These are phyloP conservation scores for Antheraea pernyi DNA, from an alignment of 1,140 invertebrate species.

Conservation along the genomic window DNA sequence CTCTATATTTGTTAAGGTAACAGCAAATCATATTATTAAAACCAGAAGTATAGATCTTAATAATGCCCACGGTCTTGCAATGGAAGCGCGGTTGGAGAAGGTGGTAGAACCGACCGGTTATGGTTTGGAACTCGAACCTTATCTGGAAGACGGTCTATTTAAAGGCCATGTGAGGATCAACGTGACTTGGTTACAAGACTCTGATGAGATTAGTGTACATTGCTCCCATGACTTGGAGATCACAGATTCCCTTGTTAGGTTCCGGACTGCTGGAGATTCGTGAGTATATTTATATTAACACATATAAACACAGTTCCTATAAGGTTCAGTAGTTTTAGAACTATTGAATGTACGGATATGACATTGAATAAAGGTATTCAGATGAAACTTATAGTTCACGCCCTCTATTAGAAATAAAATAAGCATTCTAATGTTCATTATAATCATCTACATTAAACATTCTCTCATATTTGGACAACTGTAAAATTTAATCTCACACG, in stretches of 20 bases:
- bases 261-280: constrained; percentile 34
- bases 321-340: no score
- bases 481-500: no score
- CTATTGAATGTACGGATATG: no score
- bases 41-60: constrained; percentile 82
- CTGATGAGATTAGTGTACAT: constrained; percentile 82
- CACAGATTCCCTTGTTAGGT: constrained; percentile 57
- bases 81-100: constrained; percentile 79
- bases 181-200: constrained; percentile 78
- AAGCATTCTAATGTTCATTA: no score
- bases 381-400: no score
- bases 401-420: no score
- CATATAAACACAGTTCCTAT: no score
- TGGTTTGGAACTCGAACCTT: constrained; percentile 81
- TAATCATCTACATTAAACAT: no score
- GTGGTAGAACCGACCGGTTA: constrained; percentile 82
- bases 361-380: no score
- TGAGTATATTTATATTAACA: constrained; percentile 33
- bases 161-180: constrained; percentile 82
- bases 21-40: constrained; percentile 51
- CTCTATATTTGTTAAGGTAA: background rate
- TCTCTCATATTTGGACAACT: no score
- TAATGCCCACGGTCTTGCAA: constrained; percentile 78
- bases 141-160: constrained; percentile 80
- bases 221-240: constrained; percentile 82